Base-by-base conservation (phyloP, 2,797 vertebrate species). In the Myoxocephalus aenaeus region DNA sequence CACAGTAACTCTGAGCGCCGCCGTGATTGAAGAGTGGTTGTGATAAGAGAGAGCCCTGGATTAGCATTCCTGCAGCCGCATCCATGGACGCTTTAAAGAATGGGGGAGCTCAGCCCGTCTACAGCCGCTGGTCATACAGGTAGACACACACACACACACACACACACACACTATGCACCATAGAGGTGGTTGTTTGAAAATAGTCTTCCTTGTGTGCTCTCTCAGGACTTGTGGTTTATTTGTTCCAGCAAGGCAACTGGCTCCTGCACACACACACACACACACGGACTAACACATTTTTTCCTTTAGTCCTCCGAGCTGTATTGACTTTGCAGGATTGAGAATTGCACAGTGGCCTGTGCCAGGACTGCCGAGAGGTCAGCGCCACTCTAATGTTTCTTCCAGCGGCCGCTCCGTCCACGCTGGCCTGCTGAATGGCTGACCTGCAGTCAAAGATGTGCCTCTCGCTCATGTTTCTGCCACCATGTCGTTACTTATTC, bases 101-200 rank as follows among this genome's bases (percentile, higher is more conserved):
- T 36, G 90, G 80, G 42, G 89, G 83, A 70, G 90, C 92, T 65
- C 94, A 92, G 89, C 94, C 94, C 12, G 83, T 85, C 79, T 96
- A 94, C 93, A 96, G 96, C 67, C 94, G 95, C 87, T 96, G 95
- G 95, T 95, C 95, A 1, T 96, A 96, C 95, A 96, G 95, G 95
- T 96, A 94, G 75, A 70, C 73, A 71, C 4, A 27, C 32, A 7
- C 61, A 83, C 22, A 36, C 5, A 27, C 48, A 50, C 46, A 50
- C 46, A 48, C 17, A 18, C 46, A 10, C 42, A 53, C 65, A 54
- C 9, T 51, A 1, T 53, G 1, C 46, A 1, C 13, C 18, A 56
- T 44, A 22, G 50, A 59, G 38, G 46, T 1, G n/a, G 14, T 36
- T 36, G 50, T 22, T 65, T 51, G 17, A 61, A 65, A 75, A 25